Conservation (phyloP, 2,888 invertebrate genomes). For the Dasysyrphus tricinctus region DNA sequence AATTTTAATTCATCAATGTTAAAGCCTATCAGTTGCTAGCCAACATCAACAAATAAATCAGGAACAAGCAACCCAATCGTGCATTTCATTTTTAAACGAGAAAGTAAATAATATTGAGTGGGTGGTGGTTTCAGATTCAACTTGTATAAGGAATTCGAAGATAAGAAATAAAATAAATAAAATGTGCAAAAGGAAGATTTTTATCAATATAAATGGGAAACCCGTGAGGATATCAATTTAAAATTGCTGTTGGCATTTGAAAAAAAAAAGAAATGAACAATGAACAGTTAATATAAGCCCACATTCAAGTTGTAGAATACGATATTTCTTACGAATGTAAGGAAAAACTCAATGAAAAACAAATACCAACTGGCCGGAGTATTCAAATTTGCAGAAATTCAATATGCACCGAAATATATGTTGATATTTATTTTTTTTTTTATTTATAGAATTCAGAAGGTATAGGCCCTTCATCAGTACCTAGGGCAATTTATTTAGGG, state of each 20-base stretch:
- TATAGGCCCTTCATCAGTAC: too few relatives aligned
- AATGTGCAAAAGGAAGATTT: not conserved
- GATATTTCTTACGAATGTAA: too few relatives aligned
- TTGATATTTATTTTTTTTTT: too few relatives aligned
- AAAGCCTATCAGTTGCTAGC: too few relatives aligned
- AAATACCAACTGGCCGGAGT: too few relatives aligned
- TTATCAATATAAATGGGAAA: not conserved
- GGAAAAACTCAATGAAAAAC: too few relatives aligned
- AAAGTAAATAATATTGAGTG: not conserved
- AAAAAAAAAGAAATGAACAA: not conserved
- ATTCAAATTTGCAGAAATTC: too few relatives aligned
- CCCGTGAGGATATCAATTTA: not conserved
- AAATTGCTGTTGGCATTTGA: conserved; percentile 1
- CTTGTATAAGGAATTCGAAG: not conserved
- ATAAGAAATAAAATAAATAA: not conserved
- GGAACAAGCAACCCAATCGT: not conserved
- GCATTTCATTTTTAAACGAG: not conserved
- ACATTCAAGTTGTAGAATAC: too few relatives aligned
- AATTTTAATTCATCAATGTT: too few relatives aligned
- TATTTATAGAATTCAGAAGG: too few relatives aligned
- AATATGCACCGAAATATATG: too few relatives aligned
- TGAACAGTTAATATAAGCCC: not conserved
- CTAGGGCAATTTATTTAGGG: too few relatives aligned
- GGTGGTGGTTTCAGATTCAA: not conserved
- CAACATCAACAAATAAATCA: not conserved